phyloP scores from a whole-genome alignment of 2,888 invertebrate species.

The Agapetus fuscipes region DNA sequence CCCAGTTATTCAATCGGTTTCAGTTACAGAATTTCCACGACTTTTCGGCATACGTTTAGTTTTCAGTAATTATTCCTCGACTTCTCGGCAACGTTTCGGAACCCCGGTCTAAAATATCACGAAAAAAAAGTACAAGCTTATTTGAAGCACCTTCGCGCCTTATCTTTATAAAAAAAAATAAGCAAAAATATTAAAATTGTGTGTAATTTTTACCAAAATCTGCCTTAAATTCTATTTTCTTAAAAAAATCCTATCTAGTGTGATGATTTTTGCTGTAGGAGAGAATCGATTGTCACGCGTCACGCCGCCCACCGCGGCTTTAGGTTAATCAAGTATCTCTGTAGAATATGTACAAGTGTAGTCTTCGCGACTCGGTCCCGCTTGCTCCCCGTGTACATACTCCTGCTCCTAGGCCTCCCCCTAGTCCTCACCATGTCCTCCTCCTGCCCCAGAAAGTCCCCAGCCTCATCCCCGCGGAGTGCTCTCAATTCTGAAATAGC shows the following conservation, averaged over 20 bases:
- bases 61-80: slow-evolving; percentile 14
- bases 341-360: slow-evolving; percentile 44
- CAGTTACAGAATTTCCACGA: slow-evolving; percentile 6
- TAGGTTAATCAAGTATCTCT: no score
- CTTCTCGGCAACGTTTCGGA: slow-evolving; percentile 41
- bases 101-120: slow-evolving; percentile 51
- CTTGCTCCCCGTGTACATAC: slow-evolving; percentile 6
- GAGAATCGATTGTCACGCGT: slow-evolving; percentile 24
- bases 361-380: slow-evolving; percentile 12
- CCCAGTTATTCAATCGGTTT: slow-evolving; percentile 1
- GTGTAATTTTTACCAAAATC: slow-evolving; percentile 54
- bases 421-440: no score
- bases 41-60: no score
- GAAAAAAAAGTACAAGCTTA: slow-evolving; percentile 62
- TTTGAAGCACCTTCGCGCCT: slow-evolving; percentile 66
- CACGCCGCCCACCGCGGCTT: neutral
- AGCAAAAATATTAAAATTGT: slow-evolving; percentile 33
- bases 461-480: slow-evolving; percentile 31
- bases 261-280: slow-evolving; percentile 32
- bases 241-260: slow-evolving; percentile 38
- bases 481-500: slow-evolving; percentile 69
- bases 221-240: slow-evolving; percentile 59
- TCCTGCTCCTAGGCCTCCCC: slow-evolving; percentile 2
- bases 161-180: slow-evolving; percentile 34
- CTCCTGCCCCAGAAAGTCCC: no score